Evolutionary conservation across 2,888 invertebrate species (phyloP).

Genomic region (Frankliniella fusca): DNA sequence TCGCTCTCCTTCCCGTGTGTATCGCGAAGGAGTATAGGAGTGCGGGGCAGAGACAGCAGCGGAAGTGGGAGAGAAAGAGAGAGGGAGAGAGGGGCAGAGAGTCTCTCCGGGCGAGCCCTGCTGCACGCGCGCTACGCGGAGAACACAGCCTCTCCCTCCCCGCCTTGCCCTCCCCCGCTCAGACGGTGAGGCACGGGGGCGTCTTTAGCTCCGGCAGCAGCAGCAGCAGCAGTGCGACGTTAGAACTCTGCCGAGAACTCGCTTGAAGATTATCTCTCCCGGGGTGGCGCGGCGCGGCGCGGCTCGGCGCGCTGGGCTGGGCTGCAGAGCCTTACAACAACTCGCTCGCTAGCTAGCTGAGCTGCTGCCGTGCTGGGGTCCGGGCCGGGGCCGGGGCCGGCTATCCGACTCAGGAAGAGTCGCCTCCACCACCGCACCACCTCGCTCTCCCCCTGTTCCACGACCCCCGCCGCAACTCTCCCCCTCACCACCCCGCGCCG

Average conservation of each 20-base stretch:
- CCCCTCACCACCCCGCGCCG: no score
- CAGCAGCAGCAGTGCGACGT: not conserved
- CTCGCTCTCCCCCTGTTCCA: no score
- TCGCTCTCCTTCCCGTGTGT: no score
- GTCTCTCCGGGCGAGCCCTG: not conserved
- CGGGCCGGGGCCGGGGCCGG: no score
- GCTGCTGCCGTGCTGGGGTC: not conserved
- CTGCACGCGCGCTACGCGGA: not conserved
- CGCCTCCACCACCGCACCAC: not conserved
- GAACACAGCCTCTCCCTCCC: not conserved
- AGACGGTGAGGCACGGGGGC: not conserved
- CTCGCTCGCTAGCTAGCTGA: not conserved
- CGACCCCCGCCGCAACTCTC: not conserved
- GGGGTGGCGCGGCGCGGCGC: slow-evolving; percentile 1
- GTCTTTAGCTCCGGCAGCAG: not conserved
- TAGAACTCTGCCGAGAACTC: slow-evolving; percentile 23
- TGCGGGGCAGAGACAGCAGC: no score
- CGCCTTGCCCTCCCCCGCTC: not conserved
- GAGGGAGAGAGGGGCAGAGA: no score
- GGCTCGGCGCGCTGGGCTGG: not conserved
- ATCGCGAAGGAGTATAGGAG: no score
- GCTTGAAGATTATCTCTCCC: slow-evolving; percentile 18
- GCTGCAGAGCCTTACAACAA: not conserved
- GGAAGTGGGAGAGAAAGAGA: no score
- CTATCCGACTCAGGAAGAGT: not conserved